Percentiles rank a stretch among this genome's conserved stretches.
phyloP scores from a whole-genome alignment of 2,797 vertebrate species.

The Ctenosaura bakeri region DNA sequence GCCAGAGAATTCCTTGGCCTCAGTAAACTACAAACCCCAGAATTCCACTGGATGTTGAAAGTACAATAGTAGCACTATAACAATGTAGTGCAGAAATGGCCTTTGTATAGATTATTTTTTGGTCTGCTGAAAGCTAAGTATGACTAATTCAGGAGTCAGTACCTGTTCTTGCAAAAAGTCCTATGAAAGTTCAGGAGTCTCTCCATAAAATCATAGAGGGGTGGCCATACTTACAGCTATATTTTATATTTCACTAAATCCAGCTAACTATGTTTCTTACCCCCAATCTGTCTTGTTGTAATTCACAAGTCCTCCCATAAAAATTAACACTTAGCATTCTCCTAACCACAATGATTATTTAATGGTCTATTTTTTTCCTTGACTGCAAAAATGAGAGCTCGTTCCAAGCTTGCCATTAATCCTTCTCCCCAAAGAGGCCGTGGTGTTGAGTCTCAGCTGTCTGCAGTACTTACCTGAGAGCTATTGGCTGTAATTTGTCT shows the following conservation, averaged over 20 bases:
- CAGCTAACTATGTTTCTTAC: conserved; percentile 40
- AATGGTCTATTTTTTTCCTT: conserved; percentile 61
- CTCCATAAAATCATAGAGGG: conserved; percentile 3
- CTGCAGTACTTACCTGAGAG: conserved; percentile 75
- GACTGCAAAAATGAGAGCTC: conserved; percentile 63
- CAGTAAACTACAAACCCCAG: too few relatives aligned
- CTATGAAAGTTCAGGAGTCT: neutral
- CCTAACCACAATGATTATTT: conserved; percentile 68
- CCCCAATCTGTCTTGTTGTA: conserved; percentile 50
- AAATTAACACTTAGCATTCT: conserved; percentile 63
- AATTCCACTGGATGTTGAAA: too few relatives aligned
- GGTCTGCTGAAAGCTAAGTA: neutral
- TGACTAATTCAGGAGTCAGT: neutral
- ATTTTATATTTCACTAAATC: conserved; percentile 56
- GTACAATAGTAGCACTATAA: too few relatives aligned
- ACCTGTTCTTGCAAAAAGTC: neutral
- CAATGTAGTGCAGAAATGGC: too few relatives aligned
- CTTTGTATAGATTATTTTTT: neutral
- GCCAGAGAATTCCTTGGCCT: too few relatives aligned
- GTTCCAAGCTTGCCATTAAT: conserved; percentile 75
- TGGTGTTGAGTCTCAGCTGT: conserved; percentile 78
- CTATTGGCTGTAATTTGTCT: conserved; percentile 78
- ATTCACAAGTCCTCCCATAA: conserved; percentile 60
- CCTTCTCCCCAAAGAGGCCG: conserved; percentile 69
- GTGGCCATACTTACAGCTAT: conserved; percentile 3